A percentile compares a stretch with the other conserved stretches of the same genome.
Evolutionary conservation across 2,113 vertebrate species (phyloP).

Genomic region (Bos javanicus): DNA sequence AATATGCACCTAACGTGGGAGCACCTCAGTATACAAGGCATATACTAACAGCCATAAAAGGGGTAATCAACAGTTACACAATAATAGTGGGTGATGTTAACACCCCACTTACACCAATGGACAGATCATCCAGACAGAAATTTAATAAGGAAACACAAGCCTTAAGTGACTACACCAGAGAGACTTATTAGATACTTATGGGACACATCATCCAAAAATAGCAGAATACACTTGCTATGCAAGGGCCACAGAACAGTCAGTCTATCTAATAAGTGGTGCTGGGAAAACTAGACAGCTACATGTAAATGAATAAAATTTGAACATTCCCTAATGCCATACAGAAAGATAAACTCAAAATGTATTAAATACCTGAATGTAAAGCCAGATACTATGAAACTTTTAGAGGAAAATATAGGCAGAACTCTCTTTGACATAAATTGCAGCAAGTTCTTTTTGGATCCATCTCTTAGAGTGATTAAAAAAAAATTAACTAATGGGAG

Average conservation of each 20-base stretch:
- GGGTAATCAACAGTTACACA: not conserved
- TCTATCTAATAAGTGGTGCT: not conserved
- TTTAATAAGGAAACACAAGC: not conserved
- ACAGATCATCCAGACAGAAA: not conserved
- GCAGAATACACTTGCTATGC: not conserved
- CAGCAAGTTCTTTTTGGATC: not conserved
- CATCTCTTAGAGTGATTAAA: not conserved
- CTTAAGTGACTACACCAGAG: not conserved
- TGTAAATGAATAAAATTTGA: not conserved
- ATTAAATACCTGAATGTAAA: not conserved
- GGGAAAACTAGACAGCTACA: not conserved
- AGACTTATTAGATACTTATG: not conserved
- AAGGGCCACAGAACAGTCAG: not conserved
- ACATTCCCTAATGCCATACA: not conserved
- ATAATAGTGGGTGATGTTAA: rapidly evolving
- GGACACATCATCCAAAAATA: not conserved
- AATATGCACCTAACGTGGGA: not conserved
- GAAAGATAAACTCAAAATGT: not conserved
- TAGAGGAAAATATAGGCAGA: not conserved
- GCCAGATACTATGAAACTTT: not conserved
- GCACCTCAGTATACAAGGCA: not conserved
- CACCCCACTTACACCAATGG: not conserved
- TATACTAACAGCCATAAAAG: not conserved
- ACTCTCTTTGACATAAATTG: not conserved
- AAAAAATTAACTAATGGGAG: not conserved